These are phyloP conservation scores for Colius striatus DNA, from an alignment of 2,113 vertebrate species.

Conservation along the genomic window DNA sequence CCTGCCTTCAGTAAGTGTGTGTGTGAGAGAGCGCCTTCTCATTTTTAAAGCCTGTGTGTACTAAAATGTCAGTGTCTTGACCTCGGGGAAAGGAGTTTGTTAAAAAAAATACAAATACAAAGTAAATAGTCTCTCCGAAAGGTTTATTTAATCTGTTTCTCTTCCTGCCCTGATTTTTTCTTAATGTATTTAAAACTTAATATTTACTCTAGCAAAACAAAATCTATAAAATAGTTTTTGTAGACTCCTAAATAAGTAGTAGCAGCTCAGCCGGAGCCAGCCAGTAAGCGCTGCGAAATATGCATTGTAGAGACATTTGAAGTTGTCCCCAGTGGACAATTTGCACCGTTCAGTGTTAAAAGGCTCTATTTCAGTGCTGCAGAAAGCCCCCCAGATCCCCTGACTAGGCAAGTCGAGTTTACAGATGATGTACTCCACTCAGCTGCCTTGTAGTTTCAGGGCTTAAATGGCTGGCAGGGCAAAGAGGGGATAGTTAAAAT, in stretches of 20 bases:
- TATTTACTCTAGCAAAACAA: conserved; percentile 66
- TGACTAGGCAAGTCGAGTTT: conserved; percentile 64
- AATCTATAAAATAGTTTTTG: conserved; percentile 63
- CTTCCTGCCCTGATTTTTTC: conserved; percentile 65
- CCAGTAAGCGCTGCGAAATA: conserved; percentile 56
- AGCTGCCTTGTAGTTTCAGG: conserved; percentile 46
- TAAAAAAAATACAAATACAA: conserved; percentile 36
- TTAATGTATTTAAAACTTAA: conserved; percentile 73
- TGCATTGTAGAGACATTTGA: conserved; percentile 72
- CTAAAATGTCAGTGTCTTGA: conserved; percentile 56
- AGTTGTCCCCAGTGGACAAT: conserved; percentile 76
- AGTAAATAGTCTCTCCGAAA: conserved; percentile 61
- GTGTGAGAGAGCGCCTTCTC: background rate
- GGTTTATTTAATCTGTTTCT: conserved; percentile 68
- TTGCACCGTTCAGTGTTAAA: conserved; percentile 74
- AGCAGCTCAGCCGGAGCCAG: conserved; percentile 67
- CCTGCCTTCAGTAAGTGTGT: conserved; percentile 47
- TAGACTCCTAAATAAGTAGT: conserved; percentile 64
- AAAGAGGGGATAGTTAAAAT: conserved; percentile 68
- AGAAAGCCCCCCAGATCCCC: conserved; percentile 62
- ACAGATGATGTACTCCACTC: conserved; percentile 67
- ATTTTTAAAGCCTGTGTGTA: conserved; percentile 63
- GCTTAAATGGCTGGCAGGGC: conserved; percentile 68
- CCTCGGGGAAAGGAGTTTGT: conserved; percentile 15
- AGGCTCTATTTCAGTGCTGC: conserved; percentile 67